Base-by-base conservation (phyloP, 1,140 invertebrate genomes). In the Drosophila asahinai region DNA sequence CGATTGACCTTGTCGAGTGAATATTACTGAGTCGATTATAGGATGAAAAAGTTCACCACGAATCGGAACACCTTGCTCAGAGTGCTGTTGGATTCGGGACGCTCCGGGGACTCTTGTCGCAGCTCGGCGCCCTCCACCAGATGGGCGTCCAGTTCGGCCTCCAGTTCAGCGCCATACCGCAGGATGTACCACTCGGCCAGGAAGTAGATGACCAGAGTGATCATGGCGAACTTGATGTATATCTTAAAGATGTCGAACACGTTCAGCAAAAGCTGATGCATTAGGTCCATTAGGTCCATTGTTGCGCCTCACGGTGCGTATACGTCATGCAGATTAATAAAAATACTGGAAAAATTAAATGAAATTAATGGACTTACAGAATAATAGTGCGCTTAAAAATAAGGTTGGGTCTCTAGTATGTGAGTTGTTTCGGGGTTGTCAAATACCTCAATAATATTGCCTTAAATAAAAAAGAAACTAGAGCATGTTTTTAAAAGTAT, bases 131-230 rank as follows among this genome's bases (percentile, higher is more conserved):
- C 57, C 3, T 59, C 64, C 19, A 57, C 55, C 51, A 89, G 45
- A 47, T 78, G 80, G 38, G 74, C 81, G 22, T 84, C 84, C 55
- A 89, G 78, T 55, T 90, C 79, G 30, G 70, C 79, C 48, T 92
- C 87, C 70, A 92, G 43, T 7, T 92, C 91, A 11, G 48, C 75
- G 11, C 76, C 82, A 58, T 86, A 92, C 2, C 68, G 76, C 17
- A 91, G 25, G 47, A 92, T 86, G 14, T 92, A 92, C 87, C 91
- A 92, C 61, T 92, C 91, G 59, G 91, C 82, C 11, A 80, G 45
- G 19, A 92, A 81, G 59, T 92, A 92, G 17, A 92, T 48, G 33
- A 77, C 63, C 43, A 92, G 58, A 12, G 91, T 90, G 27, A 92
- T 72, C 30, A 91, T 25, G 7, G 80, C 84, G 11, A 91, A 91